phyloP scores from a whole-genome alignment of 2,888 invertebrate genomes.

The Catocala nupta region DNA sequence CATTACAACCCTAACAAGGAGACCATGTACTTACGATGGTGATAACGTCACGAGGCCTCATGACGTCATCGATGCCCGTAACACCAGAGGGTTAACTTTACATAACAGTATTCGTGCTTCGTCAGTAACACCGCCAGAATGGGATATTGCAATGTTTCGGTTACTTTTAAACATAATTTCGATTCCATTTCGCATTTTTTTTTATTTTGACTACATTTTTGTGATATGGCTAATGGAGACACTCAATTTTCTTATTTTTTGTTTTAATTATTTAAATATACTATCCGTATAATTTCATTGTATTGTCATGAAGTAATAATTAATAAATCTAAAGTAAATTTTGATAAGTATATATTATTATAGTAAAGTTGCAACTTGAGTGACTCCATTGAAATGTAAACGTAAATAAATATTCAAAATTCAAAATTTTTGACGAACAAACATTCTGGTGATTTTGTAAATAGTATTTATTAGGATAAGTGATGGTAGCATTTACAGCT shows the following conservation, averaged over 20 bases:
- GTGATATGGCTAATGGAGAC: constrained; percentile 46
- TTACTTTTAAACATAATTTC: constrained; percentile 43
- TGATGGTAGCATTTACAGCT: constrained; percentile 82
- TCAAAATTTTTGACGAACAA: constrained; percentile 47
- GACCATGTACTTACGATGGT: constrained; percentile 80
- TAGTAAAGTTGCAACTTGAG: constrained; percentile 10
- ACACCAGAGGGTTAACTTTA: constrained; percentile 60
- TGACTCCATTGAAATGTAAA: constrained; percentile 28
- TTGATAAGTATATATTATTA: constrained; percentile 8
- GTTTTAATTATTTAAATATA: no score
- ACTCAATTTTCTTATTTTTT: constrained; percentile 18
- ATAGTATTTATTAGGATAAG: constrained; percentile 86
- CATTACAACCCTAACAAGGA: constrained; percentile 80
- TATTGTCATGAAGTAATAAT: no score
- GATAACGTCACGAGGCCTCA: constrained; percentile 57
- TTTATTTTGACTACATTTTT: constrained; percentile 39
- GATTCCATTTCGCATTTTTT: constrained; percentile 38
- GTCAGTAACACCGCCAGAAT: constrained; percentile 81
- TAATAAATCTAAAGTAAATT: not conserved
- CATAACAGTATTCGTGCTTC: constrained; percentile 85
- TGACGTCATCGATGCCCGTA: constrained; percentile 46
- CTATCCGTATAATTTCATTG: no score
- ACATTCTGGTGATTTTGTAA: constrained; percentile 86
- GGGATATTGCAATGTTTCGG: constrained; percentile 76
- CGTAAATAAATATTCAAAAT: constrained; percentile 35